phyloP scores from a whole-genome alignment of 2,113 vertebrate species.

The Macrotus californicus region DNA sequence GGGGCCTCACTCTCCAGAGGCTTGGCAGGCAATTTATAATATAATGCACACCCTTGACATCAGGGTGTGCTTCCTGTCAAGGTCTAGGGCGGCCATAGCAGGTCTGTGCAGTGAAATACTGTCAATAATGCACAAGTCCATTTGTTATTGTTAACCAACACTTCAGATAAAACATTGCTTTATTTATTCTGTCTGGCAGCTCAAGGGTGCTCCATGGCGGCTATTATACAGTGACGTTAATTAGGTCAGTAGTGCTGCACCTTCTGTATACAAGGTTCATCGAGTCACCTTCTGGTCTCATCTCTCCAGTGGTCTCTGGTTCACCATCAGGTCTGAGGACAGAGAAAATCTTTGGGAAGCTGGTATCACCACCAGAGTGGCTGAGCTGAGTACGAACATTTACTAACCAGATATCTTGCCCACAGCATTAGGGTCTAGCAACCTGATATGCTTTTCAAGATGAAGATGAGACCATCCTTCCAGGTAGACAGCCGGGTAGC shows the following conservation, averaged over 20 bases:
- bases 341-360: constrained; percentile 51
- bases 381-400: not conserved
- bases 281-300: not conserved
- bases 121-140: not conserved
- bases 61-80: not conserved
- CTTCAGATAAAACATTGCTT: constrained; percentile 31
- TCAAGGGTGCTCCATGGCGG: not conserved
- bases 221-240: constrained; percentile 14
- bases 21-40: not conserved
- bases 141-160: constrained; percentile 14
- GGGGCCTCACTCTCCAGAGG: not conserved
- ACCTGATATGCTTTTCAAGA: not conserved
- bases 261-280: not conserved
- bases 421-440: not conserved
- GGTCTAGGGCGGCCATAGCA: not conserved
- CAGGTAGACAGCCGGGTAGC: not conserved
- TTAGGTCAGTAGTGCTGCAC: constrained; percentile 6
- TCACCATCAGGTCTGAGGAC: constrained; percentile 39
- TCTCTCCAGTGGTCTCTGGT: constrained; percentile 32
- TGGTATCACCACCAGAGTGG: not conserved
- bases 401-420: not conserved
- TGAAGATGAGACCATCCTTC: not conserved
- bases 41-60: not conserved
- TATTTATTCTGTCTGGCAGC: constrained; percentile 50
- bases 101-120: not conserved